Base-by-base conservation (phyloP, 2,113 vertebrate species). In the Dromaius novaehollandiae region DNA sequence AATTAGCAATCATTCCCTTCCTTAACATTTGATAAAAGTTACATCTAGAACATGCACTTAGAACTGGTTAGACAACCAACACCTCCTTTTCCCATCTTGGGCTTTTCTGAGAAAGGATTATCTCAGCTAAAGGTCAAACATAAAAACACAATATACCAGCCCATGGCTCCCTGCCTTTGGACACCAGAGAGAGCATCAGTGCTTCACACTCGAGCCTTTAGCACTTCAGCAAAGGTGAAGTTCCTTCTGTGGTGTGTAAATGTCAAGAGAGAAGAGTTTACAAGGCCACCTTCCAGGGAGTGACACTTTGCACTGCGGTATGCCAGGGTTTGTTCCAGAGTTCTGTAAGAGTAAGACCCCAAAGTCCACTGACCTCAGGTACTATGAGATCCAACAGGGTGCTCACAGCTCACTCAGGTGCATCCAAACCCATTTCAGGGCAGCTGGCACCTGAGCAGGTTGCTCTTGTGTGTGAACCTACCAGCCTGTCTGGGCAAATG, bases 1-100 rank as follows among this genome's bases (percentile, higher is more conserved):
- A 40, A 50, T 19, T 36, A 81, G 73, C 89, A 91, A 56, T 11
- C 8, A 44, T 55, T 16, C 32, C 13, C 5, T 93, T 79, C 66
- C 82, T 90, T 86, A 74, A 58, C 5, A 20, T 56, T 63, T 80
- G 73, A 46, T 53, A 80, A 28, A 85, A 92, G 9, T 60, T 81
- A 77, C 25, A 68, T 13, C 11, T 65, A 64, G 34, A 40, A 74
- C 28, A 12, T 30, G 7, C 6, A 19, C 0, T 0, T 63, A 81
- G 26, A 20, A 68, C 48, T 84, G 22, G 3, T 65, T 68, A 81
- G 58, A 70, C 50, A 82, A 48, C 21, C 18, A 64, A 60, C 16
- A 81, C 1, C 11, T 18, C 24, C 13, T 88, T 85, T 32, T 86
- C 44, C 19, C 15, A 30, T 48, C 22, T 40, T 48, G 7, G 21